These are phyloP conservation scores for Mungos mungo DNA, from an alignment of 2,113 vertebrate genomes.

Conservation along the genomic window DNA sequence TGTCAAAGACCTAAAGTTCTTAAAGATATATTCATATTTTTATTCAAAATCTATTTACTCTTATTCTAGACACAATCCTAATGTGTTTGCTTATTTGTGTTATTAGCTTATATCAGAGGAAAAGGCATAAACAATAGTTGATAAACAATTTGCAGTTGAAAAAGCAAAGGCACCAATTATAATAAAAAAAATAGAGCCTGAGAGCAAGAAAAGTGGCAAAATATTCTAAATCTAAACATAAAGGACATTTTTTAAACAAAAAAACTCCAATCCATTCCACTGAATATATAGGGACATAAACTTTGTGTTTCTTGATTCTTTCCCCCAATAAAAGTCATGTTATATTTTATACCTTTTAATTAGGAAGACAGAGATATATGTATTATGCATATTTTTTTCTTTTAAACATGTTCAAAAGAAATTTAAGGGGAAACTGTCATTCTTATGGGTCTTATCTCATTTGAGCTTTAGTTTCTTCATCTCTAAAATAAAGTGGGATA, in stretches of 20 bases:
- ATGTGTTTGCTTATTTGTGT: background rate
- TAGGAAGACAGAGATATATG: background rate
- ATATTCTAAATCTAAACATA: background rate
- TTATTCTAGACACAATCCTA: background rate
- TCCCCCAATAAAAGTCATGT: background rate
- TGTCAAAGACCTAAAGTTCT: background rate
- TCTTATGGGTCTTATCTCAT: background rate
- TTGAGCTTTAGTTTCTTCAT: background rate
- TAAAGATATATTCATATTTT: background rate
- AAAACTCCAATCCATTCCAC: background rate
- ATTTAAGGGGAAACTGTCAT: background rate
- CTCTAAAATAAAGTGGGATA: background rate
- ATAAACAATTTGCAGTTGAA: background rate
- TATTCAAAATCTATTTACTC: background rate
- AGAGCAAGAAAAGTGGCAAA: background rate
- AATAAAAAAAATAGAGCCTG: background rate
- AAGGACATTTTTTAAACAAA: background rate
- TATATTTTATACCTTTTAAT: background rate
- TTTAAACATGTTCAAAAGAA: background rate
- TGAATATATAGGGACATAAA: background rate
- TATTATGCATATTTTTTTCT: background rate
- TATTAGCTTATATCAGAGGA: background rate
- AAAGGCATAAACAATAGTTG: background rate
- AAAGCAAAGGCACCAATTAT: background rate
- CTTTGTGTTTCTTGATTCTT: background rate